A percentile compares a stretch with the other conserved stretches of the same genome.
phyloP scores from a whole-genome alignment of 2,113 vertebrate genomes.

The Synchiropus splendidus region DNA sequence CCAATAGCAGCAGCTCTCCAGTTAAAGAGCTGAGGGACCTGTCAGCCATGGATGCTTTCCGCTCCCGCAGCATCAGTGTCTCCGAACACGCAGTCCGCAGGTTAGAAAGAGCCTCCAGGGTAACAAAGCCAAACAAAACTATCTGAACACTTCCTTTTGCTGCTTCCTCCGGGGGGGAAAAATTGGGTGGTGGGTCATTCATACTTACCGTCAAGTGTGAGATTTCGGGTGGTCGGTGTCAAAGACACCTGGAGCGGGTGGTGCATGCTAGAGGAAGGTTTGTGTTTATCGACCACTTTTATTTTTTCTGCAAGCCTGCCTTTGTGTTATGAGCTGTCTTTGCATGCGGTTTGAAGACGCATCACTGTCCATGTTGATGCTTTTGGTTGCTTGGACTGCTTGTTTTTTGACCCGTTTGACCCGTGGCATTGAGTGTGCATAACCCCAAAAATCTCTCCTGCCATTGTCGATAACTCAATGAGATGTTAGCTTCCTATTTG shows the following conservation, averaged over 20 bases:
- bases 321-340: slow-evolving; percentile 19
- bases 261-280: slow-evolving; percentile 80
- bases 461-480: too few species aligned
- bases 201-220: slow-evolving; percentile 24
- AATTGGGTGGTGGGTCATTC: slow-evolving; percentile 37
- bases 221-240: slow-evolving; percentile 32
- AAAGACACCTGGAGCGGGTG: slow-evolving; percentile 39
- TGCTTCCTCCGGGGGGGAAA: slow-evolving; percentile 45
- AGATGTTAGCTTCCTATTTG: too few species aligned
- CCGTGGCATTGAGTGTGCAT: too few species aligned
- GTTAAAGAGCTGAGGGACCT: slow-evolving; percentile 96
- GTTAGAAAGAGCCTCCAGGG: too few species aligned
- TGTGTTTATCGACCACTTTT: slow-evolving; percentile 48
- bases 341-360: slow-evolving; percentile 53
- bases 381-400: slow-evolving; percentile 28
- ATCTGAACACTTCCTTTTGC: slow-evolving; percentile 11
- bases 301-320: slow-evolving; percentile 20
- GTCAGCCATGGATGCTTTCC: slow-evolving; percentile 93
- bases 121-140: slow-evolving; percentile 28
- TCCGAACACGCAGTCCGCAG: slow-evolving; percentile 97
- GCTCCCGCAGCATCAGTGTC: slow-evolving; percentile 98
- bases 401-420: too few species aligned
- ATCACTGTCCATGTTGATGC: slow-evolving; percentile 19
- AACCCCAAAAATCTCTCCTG: too few species aligned
- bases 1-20: slow-evolving; percentile 85